These are phyloP conservation scores for Merluccius polli DNA, from an alignment of 2,797 vertebrate species.

Conservation along the genomic window DNA sequence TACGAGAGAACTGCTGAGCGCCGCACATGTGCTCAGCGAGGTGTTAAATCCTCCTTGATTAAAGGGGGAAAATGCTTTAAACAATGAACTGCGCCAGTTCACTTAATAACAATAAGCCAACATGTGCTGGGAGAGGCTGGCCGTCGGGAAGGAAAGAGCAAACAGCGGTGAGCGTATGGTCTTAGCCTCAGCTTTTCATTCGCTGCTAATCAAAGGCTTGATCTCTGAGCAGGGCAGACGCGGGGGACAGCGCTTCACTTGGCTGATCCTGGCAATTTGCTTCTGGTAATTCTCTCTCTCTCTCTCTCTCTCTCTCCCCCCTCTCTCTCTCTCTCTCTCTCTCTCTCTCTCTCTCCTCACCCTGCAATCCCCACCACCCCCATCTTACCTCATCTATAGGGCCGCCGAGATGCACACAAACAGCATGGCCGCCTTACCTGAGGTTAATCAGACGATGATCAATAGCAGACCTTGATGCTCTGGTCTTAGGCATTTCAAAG, in stretches of 20 bases:
- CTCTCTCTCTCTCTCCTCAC: constrained; percentile 28
- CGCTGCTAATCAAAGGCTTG: constrained; percentile 69
- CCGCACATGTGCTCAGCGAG: constrained; percentile 54
- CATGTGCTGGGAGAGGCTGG: constrained; percentile 61
- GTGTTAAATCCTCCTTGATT: constrained; percentile 78
- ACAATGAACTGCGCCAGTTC: constrained; percentile 65
- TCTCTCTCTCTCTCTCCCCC: constrained; percentile 20
- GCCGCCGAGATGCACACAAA: constrained; percentile 37
- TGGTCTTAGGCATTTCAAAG: constrained; percentile 34
- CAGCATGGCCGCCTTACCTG: constrained; percentile 34
- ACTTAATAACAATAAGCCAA: constrained; percentile 77
- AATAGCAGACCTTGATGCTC: constrained; percentile 31
- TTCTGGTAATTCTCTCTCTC: constrained; percentile 57
- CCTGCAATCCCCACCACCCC: constrained; percentile 34
- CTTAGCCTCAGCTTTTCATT: constrained; percentile 54
- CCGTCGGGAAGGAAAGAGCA: constrained; percentile 64
- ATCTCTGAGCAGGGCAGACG: constrained; percentile 64
- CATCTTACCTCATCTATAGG: constrained; percentile 48
- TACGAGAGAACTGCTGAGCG: constrained; percentile 45
- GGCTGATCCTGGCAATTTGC: constrained; percentile 73
- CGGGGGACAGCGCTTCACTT: constrained; percentile 60
- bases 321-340: constrained; percentile 12
- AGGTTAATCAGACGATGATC: constrained; percentile 55
- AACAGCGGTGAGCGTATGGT: constrained; percentile 51
- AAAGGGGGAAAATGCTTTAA: constrained; percentile 64